Base-by-base conservation (phyloP, 2,113 vertebrate species). In the Pogona vitticeps region DNA sequence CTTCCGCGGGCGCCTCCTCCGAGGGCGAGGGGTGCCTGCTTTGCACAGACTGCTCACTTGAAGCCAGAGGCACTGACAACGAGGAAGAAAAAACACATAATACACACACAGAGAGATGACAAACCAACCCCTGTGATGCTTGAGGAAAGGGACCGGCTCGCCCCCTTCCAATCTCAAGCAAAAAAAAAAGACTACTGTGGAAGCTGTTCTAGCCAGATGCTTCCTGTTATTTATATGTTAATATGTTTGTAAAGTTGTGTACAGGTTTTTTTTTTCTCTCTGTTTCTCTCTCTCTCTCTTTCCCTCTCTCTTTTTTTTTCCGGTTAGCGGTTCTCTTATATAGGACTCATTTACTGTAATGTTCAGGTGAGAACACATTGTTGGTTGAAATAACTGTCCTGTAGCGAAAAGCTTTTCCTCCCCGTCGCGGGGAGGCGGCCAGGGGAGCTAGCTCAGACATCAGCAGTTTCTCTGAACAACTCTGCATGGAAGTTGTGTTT, bases 211-310 rank as follows among this genome's bases (percentile, higher is more conserved):
- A 78, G 91, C 86, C 82, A 96, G 96, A 96, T 92, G 94, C 94
- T 96, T 95, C 94, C 96, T 93, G 0, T 97, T 97, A 97, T 97
- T 97, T 97, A 97, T 97, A 97, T 97, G 97, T 97, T 97, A 95
- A 97, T 97, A 97, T 91, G 90, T 97, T 97, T 97, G 97, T 97
- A 97, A 96, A 96, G 96, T 97, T 94, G 93, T 97, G 97, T 97
- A 97, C 97, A 97, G 97, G 96, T 96, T 72, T 65, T 42, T 76
- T 95, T 85, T 81, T 75, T 86, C 86, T 81, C 80, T 88, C 88
- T 92, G 71, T 17, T n/a, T 20, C 26, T 73, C 2, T 67, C 46
- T 42, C 67, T 18, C 20, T 72, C 3, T 36, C 2, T 20, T 59
- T 12, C 23, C 2, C 38, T 23, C 23, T 21, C 12, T 36, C 9